Percentiles rank a stretch among this genome's conserved stretches.
phyloP scores from a whole-genome alignment of 2,888 invertebrate genomes.

The Apantesis nais region DNA sequence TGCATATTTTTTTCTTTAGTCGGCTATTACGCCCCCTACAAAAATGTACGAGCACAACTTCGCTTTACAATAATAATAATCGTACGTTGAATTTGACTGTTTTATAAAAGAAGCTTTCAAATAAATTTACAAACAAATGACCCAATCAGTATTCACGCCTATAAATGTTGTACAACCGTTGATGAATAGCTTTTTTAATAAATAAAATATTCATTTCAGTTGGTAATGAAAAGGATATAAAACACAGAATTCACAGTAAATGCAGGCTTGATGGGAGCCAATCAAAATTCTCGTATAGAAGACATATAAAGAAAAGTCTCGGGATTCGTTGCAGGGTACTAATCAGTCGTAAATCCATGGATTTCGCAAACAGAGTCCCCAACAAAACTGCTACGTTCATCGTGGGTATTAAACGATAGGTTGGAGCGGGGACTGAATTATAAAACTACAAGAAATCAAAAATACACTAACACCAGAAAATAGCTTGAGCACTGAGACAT shows the following conservation, averaged over 20 bases:
- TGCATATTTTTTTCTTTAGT: no score
- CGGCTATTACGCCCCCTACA: no score
- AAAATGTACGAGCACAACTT: background rate
- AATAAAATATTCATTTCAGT: conserved; percentile 14
- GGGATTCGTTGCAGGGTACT: conserved; percentile 36
- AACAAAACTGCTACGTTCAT: conserved; percentile 39
- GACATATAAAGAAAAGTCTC: conserved; percentile 31
- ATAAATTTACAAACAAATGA: conserved; percentile 1
- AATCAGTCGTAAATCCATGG: conserved; percentile 59
- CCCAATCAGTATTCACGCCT: conserved; percentile 7
- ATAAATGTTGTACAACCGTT: background rate
- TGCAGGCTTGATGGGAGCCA: conserved; percentile 25
- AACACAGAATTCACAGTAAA: conserved; percentile 22
- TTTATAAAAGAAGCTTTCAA: background rate
- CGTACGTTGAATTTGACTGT: background rate
- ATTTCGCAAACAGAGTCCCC: conserved; percentile 38
- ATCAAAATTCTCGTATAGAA: conserved; percentile 38
- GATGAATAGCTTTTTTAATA: conserved; percentile 7
- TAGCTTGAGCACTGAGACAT: no score
- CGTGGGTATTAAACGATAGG: conserved; percentile 17
- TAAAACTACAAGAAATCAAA: no score
- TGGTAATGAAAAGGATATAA: conserved; percentile 21
- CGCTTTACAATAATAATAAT: background rate
- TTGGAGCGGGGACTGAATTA: background rate
- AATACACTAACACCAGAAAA: no score